phyloP scores from a whole-genome alignment of 2,797 vertebrate genomes.

The Xenopus petersii region DNA sequence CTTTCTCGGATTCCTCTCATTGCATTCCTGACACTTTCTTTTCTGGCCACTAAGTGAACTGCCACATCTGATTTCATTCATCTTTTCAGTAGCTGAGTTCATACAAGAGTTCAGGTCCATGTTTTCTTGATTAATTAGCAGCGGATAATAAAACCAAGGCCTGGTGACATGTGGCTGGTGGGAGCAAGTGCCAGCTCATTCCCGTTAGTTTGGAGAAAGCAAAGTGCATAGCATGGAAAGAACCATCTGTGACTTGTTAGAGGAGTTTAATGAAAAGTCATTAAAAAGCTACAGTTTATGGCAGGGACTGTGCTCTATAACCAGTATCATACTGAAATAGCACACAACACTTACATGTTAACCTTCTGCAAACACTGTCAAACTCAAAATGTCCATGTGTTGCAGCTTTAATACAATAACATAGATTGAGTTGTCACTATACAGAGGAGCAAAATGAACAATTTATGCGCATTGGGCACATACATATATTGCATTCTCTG shows the following conservation, averaged over 20 bases:
- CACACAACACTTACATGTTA: neutral
- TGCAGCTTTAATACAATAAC: too few species aligned
- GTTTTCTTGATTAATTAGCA: conserved; percentile 35
- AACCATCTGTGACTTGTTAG: conserved; percentile 16
- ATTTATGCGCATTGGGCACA: too few species aligned
- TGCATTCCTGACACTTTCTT: conserved; percentile 6
- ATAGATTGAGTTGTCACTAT: too few species aligned
- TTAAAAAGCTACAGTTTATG: neutral
- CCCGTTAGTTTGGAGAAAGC: conserved; percentile 23
- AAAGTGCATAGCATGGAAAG: conserved; percentile 1
- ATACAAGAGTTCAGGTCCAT: neutral
- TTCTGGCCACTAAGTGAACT: neutral
- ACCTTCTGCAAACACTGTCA: neutral
- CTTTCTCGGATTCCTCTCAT: neutral
- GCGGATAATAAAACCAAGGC: conserved; percentile 22
- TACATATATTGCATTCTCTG: too few species aligned
- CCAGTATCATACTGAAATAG: too few species aligned
- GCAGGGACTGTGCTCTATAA: neutral
- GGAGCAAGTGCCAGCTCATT: conserved; percentile 23
- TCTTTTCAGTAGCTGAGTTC: conserved; percentile 21
- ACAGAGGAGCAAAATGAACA: too few species aligned
- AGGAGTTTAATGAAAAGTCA: conserved; percentile 23
- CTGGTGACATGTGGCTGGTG: conserved; percentile 31
- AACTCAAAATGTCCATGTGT: neutral
- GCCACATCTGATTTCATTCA: conserved; percentile 25